These are phyloP conservation scores for Chromobotia macracanthus DNA, from an alignment of 2,797 vertebrate species.

Conservation along the genomic window DNA sequence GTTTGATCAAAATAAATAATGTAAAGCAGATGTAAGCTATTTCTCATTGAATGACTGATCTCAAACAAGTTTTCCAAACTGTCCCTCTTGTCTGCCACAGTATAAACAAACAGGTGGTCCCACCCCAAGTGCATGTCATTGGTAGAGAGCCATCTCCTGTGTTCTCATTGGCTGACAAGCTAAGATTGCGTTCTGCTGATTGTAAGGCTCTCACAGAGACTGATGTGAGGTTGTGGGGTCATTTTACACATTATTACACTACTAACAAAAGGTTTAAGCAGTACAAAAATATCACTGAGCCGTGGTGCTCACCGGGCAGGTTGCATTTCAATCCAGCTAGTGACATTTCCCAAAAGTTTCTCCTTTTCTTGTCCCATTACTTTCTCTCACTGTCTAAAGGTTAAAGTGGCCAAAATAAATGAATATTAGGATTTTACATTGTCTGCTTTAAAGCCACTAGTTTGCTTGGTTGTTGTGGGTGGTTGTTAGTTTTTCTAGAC, in stretches of 20 bases:
- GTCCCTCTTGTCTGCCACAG: not conserved
- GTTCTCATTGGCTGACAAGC: not conserved
- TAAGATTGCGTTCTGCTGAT: not conserved
- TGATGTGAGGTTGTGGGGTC: too few species aligned
- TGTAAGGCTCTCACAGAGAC: not conserved
- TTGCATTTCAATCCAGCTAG: too few species aligned
- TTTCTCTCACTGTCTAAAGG: too few species aligned
- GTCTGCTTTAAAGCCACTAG: too few species aligned
- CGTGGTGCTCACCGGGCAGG: too few species aligned
- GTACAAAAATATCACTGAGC: not conserved
- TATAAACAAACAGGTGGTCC: not conserved
- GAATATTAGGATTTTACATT: too few species aligned
- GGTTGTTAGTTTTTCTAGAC: too few species aligned
- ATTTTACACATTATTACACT: not conserved
- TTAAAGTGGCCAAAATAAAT: too few species aligned
- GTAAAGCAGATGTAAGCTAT: not conserved
- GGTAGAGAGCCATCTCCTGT: not conserved
- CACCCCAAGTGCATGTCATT: not conserved
- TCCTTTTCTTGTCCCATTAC: too few species aligned
- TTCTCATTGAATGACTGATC: not conserved
- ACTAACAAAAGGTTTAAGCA: too few species aligned
- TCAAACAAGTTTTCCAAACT: not conserved
- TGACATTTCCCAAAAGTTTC: too few species aligned
- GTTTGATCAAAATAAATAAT: not conserved
- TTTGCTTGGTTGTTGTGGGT: too few species aligned